Evolutionary conservation across 2,888 invertebrate species (phyloP).

Genomic region (Odontothrips loti): DNA sequence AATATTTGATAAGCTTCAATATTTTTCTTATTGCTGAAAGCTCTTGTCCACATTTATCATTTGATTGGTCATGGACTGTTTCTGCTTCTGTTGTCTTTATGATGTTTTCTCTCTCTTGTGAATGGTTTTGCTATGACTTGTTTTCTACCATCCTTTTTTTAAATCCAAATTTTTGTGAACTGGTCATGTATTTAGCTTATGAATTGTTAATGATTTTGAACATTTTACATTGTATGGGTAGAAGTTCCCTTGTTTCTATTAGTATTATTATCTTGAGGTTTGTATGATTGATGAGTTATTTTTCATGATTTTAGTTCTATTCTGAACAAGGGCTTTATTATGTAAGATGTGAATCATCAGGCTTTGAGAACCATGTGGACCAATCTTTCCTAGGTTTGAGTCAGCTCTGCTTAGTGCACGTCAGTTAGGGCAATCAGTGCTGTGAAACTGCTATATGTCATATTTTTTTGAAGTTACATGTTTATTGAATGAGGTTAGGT

Average conservation of each 20-base stretch:
- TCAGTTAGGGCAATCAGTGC: not conserved
- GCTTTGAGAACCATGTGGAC: conserved; percentile 21
- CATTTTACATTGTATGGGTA: not conserved
- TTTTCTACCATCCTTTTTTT: not conserved
- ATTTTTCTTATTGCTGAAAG: not conserved
- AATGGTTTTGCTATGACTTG: not conserved
- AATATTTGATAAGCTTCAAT: not conserved
- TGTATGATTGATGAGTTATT: not conserved
- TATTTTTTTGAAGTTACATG: conserved; percentile 4
- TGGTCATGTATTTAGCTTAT: not conserved
- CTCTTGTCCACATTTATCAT: not conserved
- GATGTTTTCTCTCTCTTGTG: not conserved
- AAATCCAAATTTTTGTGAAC: not conserved
- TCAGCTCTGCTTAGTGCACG: conserved; percentile 18
- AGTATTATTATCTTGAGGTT: not conserved
- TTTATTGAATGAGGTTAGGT: not conserved
- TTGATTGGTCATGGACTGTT: not conserved
- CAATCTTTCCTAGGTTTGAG: not conserved
- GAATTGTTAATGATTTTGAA: not conserved
- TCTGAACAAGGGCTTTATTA: conserved; percentile 1
- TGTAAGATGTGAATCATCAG: conserved; percentile 11
- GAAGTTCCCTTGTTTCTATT: not conserved
- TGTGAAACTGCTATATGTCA: not conserved
- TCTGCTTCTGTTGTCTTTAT: not conserved
- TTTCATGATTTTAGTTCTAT: conserved; percentile 18